These are phyloP conservation scores for Triops longicaudatus DNA, from an alignment of 1,140 invertebrate species.

Conservation along the genomic window DNA sequence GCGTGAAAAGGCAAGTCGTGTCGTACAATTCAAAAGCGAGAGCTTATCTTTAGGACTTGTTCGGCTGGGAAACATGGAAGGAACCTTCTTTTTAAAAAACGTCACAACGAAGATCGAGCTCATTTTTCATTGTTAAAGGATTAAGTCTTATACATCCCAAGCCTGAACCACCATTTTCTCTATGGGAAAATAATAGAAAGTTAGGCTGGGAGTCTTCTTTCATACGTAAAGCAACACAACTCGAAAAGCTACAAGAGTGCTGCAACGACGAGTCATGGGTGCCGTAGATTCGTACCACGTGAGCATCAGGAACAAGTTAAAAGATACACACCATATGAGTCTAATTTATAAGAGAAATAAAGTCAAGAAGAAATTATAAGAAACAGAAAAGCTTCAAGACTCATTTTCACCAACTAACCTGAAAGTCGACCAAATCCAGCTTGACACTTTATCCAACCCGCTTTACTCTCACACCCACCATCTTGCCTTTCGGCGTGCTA, in stretches of 20 bases:
- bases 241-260: too few relatives aligned
- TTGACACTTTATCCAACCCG: neutral
- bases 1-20: slow-evolving; percentile 10
- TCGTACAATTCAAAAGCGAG: neutral
- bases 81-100: neutral
- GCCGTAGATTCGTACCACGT: too few relatives aligned
- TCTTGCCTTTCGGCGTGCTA: neutral
- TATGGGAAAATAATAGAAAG: too few relatives aligned
- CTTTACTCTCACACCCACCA: neutral
- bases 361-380: neutral
- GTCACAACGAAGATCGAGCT: neutral
- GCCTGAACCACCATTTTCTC: too few relatives aligned
- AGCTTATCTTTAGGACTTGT: neutral
- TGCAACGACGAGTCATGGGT: too few relatives aligned
- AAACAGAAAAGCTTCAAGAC: neutral
- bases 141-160: too few relatives aligned
- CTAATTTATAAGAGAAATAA: neutral
- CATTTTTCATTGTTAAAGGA: neutral
- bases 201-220: too few relatives aligned
- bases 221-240: too few relatives aligned
- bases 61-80: neutral
- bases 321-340: too few relatives aligned
- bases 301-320: too few relatives aligned
- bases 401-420: neutral
- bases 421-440: slow-evolving; percentile 14